Base-by-base conservation (phyloP, 2,113 vertebrate species). In the Daphoenositta chrysoptera region DNA sequence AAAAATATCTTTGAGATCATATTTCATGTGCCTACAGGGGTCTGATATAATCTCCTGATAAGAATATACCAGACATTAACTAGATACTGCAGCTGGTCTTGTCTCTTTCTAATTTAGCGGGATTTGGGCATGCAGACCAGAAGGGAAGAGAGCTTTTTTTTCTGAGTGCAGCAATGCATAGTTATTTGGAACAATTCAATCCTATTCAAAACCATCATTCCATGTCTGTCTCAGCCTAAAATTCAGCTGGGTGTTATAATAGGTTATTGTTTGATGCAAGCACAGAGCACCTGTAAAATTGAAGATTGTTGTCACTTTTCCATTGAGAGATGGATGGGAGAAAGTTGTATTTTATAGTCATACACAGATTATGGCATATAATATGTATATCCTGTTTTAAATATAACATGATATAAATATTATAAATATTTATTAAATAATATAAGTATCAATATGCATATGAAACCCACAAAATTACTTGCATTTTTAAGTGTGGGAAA, bases 1-100 rank as follows among this genome's bases (percentile, higher is more conserved):
- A 82, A 91, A 93, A 88, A 37, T 85, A n/a, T n/a, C 78, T 95
- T 90, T 90, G 35, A 83, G 78, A 83, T 94, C 63, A 27, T 57
- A 61, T 94, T 95, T 60, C 91, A 53, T 58, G 61, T 76, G 60
- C 69, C 77, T 91, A 19, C 37, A 28, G 14, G 30, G 45, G 16
- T 72, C 75, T 90, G 82, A 91, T 85, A 80, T 24, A 91, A 91
- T 85, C 70, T 89, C 37, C 42, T 4, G 42, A 79, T 83, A 93
- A 91, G 78, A 83, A 63, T 69, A 57, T 51, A 69, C 73, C 66
- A 94, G 87, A 91, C 87, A 73, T 93, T 80, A 91, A 90, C n/a
- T 44, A 87, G 51, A 68, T 82, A 78, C 15, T 82, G 76, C 89
- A 96, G 57, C 65, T 92, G 87, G 63, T 58, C 66, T 87, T 87